Base-by-base conservation (phyloP, 2,797 vertebrate species). In the Glossophaga mutica region DNA sequence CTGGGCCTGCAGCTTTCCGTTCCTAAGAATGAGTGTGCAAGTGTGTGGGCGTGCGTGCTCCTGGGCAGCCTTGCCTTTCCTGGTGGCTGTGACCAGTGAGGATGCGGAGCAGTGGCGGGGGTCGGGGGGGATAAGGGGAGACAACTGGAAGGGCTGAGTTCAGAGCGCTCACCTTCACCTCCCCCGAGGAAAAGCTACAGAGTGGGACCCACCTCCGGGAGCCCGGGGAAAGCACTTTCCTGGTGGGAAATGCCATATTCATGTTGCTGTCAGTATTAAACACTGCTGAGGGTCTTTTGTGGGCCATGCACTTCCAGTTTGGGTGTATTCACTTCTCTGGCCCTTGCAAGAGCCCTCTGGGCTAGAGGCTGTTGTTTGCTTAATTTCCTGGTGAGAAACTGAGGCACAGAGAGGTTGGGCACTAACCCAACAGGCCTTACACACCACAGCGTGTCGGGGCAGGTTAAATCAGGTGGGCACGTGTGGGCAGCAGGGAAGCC, bases 191-290 rank as follows among this genome's bases (percentile, higher is more conserved):
- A 39, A 32, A 59, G 15, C 62, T 57, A 26, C 34, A 26, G 74
- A 4, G 48, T 0, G 12, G 77, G 39, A 19, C 19, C 14, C 16
- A 65, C 73, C 65, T 52, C 34, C 0, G 1, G 18, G 50, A 14
- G 21, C 15, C 29, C n/a, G 18, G 32, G 3, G 4, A 34, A 10
- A 0, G 16, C 46, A 26, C 15, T 26, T n/a, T 37, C 57, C 52
- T 16, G 6, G 44, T 9, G 65, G 71, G 39, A 48, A 78, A 32
- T 19, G 16, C 7, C 10, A 18, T 19, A 4, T 55, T 24, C 55
- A 0, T 2, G 8, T 24, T 0, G 11, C 7, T 1, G 15, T 29
- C 1, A 6, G 14, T 3, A 9, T 37, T 5, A 34, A 74, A 9
- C 21, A 5, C 4, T 1, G 9, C 14, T 10, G 37, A 12, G 26